These are phyloP conservation scores for Xanthorhoe designata DNA, from an alignment of 2,888 invertebrate species.

Conservation along the genomic window DNA sequence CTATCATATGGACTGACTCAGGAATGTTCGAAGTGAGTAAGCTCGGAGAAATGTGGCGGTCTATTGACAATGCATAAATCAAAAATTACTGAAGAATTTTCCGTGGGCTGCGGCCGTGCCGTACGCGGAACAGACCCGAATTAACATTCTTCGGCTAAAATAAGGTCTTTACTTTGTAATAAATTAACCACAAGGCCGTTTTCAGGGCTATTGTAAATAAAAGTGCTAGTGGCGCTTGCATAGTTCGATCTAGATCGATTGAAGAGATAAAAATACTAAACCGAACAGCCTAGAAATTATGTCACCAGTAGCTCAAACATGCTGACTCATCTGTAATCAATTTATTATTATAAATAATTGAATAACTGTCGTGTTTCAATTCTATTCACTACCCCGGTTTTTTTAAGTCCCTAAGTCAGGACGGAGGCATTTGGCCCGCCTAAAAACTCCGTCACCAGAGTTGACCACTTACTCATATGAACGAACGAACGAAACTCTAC, in stretches of 20 bases:
- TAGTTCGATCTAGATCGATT: background rate
- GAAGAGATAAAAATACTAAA: no score
- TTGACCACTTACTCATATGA: no score
- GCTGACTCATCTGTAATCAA: no score
- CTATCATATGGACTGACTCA: constrained; percentile 1
- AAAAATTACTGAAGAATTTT: constrained; percentile 34
- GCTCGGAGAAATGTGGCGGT: constrained; percentile 25
- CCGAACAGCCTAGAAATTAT: no score
- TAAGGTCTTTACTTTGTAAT: constrained; percentile 12
- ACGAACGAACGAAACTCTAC: no score
- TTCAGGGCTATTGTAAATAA: background rate
- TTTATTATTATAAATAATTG: no score
- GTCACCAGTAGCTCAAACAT: no score
- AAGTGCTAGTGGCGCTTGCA: background rate
- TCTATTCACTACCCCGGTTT: no score
- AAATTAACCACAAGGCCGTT: constrained; percentile 8
- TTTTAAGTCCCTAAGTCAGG: no score
- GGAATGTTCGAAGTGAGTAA: constrained; percentile 25
- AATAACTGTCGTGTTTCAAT: no score
- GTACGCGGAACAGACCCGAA: constrained; percentile 27
- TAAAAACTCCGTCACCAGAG: no score
- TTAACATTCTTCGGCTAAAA: constrained; percentile 21
- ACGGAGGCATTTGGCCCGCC: no score
- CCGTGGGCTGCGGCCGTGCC: constrained; percentile 24
- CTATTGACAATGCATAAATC: constrained; percentile 35